A percentile compares a stretch with the other conserved stretches of the same genome.
These are phyloP conservation scores for Conistra vaccinii DNA, from an alignment of 2,888 invertebrate species.

Conservation along the genomic window DNA sequence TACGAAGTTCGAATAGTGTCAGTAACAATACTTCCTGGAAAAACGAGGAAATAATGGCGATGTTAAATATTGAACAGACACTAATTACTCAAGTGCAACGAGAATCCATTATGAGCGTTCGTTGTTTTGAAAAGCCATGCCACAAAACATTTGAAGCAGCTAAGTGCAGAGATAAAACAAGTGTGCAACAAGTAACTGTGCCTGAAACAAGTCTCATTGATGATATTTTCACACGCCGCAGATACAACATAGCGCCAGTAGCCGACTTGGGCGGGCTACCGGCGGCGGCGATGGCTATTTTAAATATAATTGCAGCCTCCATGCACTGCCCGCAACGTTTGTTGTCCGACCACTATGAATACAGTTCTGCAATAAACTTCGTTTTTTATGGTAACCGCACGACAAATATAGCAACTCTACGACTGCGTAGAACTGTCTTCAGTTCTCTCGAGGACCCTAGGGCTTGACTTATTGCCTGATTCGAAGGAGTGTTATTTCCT, in stretches of 20 bases:
- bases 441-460: not conserved
- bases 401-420: conserved; percentile 17
- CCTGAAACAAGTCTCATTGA: conserved; percentile 29
- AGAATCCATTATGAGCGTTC: conserved; percentile 8
- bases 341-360: conserved; percentile 71
- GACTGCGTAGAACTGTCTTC: not conserved
- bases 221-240: conserved; percentile 57
- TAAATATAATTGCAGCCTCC: conserved; percentile 78
- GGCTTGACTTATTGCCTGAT: conserved; percentile 21
- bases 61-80: conserved; percentile 8
- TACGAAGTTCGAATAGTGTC: not conserved
- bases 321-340: conserved; percentile 68
- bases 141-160: conserved; percentile 16
- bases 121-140: conserved; percentile 20
- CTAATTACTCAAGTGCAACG: conserved; percentile 11
- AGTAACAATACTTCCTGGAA: conserved; percentile 10
- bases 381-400: conserved; percentile 68
- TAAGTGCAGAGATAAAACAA: conserved; percentile 43
- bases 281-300: conserved; percentile 70
- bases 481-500: conserved; percentile 8
- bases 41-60: conserved; percentile 2
- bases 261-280: conserved; percentile 73
- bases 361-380: conserved; percentile 66
- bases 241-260: conserved; percentile 55
- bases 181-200: conserved; percentile 16